phyloP scores from a whole-genome alignment of 2,797 vertebrate genomes.

The Botia kubotai region DNA sequence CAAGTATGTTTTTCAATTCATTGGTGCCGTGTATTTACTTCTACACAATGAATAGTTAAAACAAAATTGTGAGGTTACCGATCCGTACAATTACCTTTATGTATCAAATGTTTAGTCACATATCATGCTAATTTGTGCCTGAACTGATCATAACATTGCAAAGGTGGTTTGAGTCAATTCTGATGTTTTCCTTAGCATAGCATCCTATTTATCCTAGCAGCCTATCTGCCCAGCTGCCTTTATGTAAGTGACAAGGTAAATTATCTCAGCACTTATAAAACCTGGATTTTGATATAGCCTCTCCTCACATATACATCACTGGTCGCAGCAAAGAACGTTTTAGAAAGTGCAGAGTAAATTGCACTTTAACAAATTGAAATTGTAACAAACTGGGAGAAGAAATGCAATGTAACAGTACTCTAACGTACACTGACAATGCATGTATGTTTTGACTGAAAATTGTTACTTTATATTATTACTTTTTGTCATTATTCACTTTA shows the following conservation, averaged over 20 bases:
- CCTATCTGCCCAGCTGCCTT: background rate
- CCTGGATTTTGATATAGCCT: background rate
- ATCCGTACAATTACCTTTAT: background rate
- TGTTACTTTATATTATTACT: conserved; percentile 8
- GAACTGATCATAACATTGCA: background rate
- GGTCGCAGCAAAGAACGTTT: background rate
- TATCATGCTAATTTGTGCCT: background rate
- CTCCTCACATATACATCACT: background rate
- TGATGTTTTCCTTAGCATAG: conserved; percentile 2
- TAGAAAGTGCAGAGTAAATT: no score
- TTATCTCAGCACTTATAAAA: background rate
- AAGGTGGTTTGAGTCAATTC: background rate
- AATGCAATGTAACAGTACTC: background rate
- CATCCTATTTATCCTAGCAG: background rate
- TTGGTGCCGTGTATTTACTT: background rate
- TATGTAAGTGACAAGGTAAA: background rate
- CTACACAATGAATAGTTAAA: background rate
- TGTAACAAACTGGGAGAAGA: conserved; percentile 1
- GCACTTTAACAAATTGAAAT: background rate
- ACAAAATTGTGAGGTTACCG: background rate
- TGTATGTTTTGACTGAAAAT: conserved; percentile 46
- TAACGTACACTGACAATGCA: background rate
- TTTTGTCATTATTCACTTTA: conserved; percentile 14
- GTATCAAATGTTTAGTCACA: background rate
- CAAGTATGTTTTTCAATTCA: background rate